Evolutionary conservation across 1,140 invertebrate genomes (phyloP).

Genomic region (Sinonovacula constricta): DNA sequence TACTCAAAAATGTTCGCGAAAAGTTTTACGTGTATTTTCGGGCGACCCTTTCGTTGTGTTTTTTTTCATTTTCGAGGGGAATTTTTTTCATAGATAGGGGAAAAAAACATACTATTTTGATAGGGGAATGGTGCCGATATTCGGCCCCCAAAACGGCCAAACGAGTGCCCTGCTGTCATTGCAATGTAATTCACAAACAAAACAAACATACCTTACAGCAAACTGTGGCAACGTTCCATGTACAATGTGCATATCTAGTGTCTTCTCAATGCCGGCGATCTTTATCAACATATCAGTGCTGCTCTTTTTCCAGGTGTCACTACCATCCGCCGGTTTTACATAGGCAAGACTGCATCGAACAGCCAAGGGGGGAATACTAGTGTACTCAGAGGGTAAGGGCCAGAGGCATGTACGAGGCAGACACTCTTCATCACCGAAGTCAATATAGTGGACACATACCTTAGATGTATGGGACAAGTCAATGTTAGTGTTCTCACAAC

Average conservation of each 20-base stretch:
- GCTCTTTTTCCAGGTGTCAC: slow-evolving; percentile 14
- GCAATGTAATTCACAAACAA: background rate
- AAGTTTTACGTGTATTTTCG: too few species aligned
- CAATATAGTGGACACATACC: slow-evolving; percentile 37
- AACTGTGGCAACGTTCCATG: slow-evolving; percentile 13
- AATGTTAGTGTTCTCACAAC: too few species aligned
- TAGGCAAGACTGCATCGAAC: slow-evolving; percentile 35
- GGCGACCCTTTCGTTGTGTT: too few species aligned
- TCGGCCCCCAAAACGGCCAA: too few species aligned
- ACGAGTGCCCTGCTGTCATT: too few species aligned
- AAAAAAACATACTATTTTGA: too few species aligned
- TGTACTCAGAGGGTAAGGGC: slow-evolving; percentile 38
- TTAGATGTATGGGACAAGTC: too few species aligned
- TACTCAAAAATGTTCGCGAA: too few species aligned
- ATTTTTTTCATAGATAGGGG: too few species aligned
- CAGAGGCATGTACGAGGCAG: slow-evolving; percentile 28
- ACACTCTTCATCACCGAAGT: slow-evolving; percentile 51
- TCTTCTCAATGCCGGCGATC: slow-evolving; percentile 39
- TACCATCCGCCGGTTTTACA: slow-evolving; percentile 15
- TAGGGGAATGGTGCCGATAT: too few species aligned
- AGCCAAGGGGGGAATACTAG: slow-evolving; percentile 26
- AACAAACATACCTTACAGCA: slow-evolving; percentile 18
- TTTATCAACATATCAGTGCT: slow-evolving; percentile 17
- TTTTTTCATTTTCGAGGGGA: too few species aligned
- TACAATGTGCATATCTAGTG: slow-evolving; percentile 35